Base-by-base conservation (phyloP, 1,140 invertebrate genomes). In the Caenorhabditis inopinata region DNA sequence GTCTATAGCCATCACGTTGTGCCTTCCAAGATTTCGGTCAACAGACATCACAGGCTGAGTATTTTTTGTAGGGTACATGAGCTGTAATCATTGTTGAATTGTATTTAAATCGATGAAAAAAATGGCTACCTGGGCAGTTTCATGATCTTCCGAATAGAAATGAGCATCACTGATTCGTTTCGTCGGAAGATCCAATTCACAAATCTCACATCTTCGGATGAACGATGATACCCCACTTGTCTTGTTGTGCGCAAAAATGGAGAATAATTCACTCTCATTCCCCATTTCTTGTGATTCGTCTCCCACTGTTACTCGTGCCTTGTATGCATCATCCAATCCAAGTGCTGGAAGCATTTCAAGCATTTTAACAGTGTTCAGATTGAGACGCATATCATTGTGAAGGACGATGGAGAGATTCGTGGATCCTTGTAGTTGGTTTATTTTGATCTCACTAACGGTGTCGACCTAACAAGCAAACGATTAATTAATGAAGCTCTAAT, bases 101-200 rank as follows among this genome's bases (percentile, higher is more conserved):
- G 14, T 42, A 7, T 42, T 5, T 7, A 42, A 42, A 7, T 42
- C 14, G 38, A 14, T 5, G 38, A 42, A 42, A 42, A 42, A 42
- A 7, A 42, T 42, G 38, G 21, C 25, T 62, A 78, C 77, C 79
- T 74, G 73, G 5, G 79, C 79, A 2, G 79, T 81, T 27, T 81
- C 79, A 32, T 81, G 79, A 76, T 81, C 79, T 45, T 81, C 79
- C 47, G 73, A 81, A 51, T 46, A 48, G 38, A 76, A 76, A 42
- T 81, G 79, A 0, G 32, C 32, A 21, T 76, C 79, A 21, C 74
- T 76, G n/a, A 21, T 18, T 23, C 75, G 27, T 46, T 68, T 76
- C 18, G 73, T 58, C 48, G 49, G 46, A 9, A 81, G 49, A 38
- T 75, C 73, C 2, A 81, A 29, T 6, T 81, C 79, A 48, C 79